Base-by-base conservation (phyloP, 2,797 vertebrate species). In the Diceros bicornis region DNA sequence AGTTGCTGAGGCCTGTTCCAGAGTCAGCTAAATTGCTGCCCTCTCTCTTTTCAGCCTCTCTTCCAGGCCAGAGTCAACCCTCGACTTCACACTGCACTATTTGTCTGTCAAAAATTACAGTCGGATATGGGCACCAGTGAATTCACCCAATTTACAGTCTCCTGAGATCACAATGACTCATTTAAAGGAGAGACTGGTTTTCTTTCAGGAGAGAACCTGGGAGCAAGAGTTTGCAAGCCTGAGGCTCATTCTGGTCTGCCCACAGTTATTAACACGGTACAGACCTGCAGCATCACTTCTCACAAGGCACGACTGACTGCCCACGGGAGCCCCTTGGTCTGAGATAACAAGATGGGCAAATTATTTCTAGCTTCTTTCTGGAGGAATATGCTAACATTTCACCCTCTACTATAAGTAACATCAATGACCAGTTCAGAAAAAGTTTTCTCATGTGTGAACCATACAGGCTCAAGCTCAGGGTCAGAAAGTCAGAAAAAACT, bases 51-150 rank as follows among this genome's bases (percentile, higher is more conserved):
- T 59, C 59, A 61, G 89, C 78, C 34, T 44, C 89, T 34, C 59
- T 77, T 92, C 95, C 91, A 84, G 78, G 77, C 91, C 78, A 94
- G 72, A 92, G 81, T 79, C 72, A 64, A 71, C 66, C 74, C 75
- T 71, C 3, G 0, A 32, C 89, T 71, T 25, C 85, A 97, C 90
- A 95, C 75, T 69, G 64, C 0, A 0, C 93, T 69, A 20, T 29
- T 20, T 90, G 94, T 92, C 88, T 64, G 47, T 91, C 82, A 87
- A 66, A 96, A 92, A 27, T 82, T 69, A 79, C 88, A n/a, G 81
- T 50, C 68, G 50, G 71, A 87, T 17, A 57, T 44, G 78, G 37
- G 44, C 23, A 81, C 64, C 50, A 47, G 68, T 5, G 13, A 85
- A 81, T 59, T 94, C 72, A 81, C 75, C 66, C 96, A 89, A 77